Evolutionary conservation across 2,797 vertebrate genomes (phyloP), one percentile per base, ranked within the genome.

Genomic region (Gymnothorax reevesii): DNA sequence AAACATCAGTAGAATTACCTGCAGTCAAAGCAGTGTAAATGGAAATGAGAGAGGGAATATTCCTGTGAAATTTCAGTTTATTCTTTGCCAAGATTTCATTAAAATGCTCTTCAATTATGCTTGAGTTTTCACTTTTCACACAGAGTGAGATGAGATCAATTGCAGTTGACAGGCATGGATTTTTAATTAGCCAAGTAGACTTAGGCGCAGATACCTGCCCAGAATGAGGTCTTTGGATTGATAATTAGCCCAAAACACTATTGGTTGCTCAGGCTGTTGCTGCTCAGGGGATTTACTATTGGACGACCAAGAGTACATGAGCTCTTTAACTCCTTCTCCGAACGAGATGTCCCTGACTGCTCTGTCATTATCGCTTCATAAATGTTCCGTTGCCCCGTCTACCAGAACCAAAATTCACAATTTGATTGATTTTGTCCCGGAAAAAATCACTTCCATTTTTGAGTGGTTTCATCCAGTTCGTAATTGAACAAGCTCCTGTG

Each of bases 111-210:
- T 12, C 20, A 42, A 33, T 42, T 42, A 77, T 77, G 73, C 49
- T 52, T 66, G 64, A 66, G 22, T 66, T 66, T 25, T 66, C 22
- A 7, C 33, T 1, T 7, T n/a, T 73, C 71, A 33, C 71, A 25
- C 42, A 27, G 71, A 12, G 27, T 73, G 33, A 73, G 25, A 42
- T 42, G 33, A 27, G 71, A 13, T 77, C 73, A 77, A 17, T 49
- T 33, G 13, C 49, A 22, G 52, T 55, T 6, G 49, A 80, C 77
- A 80, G 20, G 52, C 49, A 80, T 80, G 52, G 77, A 55, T 80
- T 80, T 80, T 55, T 55, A 80, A 80, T 80, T 80, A 80, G 77
- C 17, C 77, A n/a, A 8, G 49, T 80, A 2, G 77, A 80, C 77
- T 54, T 8, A 22, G 22, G 49, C 77, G 22, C n/a, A 52, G 52